These are phyloP conservation scores for Leontopithecus rosalia DNA, from an alignment of 2,797 vertebrate species.

Conservation along the genomic window DNA sequence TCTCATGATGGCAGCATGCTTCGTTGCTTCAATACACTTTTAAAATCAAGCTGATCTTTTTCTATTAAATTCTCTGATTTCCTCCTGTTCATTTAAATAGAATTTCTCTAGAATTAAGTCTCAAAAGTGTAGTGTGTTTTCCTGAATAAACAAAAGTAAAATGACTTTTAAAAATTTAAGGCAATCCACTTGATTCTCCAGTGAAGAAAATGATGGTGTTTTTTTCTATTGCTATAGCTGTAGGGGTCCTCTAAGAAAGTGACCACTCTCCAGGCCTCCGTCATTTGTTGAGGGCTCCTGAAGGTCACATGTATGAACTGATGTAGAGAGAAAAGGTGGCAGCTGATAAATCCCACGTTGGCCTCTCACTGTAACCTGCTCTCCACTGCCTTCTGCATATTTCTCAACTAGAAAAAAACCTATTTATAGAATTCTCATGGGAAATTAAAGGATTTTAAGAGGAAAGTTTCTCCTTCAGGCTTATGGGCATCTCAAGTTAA, in stretches of 20 bases:
- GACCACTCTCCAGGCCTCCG: neutral
- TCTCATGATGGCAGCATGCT: neutral
- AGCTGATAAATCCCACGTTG: neutral
- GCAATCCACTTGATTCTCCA: neutral
- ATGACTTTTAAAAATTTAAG: neutral
- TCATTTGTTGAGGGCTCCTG: neutral
- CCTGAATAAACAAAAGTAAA: neutral
- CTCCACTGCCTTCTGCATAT: neutral
- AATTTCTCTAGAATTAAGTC: neutral
- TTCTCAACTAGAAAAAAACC: neutral
- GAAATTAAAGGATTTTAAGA: neutral
- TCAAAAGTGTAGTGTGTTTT: neutral
- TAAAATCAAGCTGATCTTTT: neutral
- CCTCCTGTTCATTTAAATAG: neutral
- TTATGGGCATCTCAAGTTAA: neutral
- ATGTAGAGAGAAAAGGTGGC: neutral
- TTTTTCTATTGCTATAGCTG: neutral
- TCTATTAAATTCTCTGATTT: neutral
- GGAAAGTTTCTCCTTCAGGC: neutral
- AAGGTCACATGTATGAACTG: neutral
- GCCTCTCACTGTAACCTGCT: neutral
- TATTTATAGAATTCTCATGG: neutral
- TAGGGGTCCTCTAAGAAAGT: neutral
- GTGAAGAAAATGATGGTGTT: neutral
- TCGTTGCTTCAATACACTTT: neutral